Evolutionary conservation across 2,888 invertebrate genomes (phyloP), one percentile per base, ranked within the genome.

Genomic region (Agriotes lineatus): DNA sequence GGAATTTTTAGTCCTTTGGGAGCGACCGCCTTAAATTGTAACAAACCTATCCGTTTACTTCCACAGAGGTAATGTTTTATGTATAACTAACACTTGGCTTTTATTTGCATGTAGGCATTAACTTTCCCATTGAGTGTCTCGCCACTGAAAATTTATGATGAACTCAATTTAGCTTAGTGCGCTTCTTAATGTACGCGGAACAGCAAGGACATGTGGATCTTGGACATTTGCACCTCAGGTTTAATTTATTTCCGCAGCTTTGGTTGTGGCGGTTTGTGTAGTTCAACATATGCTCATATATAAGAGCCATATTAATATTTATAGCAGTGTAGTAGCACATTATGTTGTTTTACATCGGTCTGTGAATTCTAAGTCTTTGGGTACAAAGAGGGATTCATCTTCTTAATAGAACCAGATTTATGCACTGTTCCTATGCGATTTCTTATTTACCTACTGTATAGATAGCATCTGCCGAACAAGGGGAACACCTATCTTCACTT

Each of bases 61-160:
- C 50, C 39, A 62, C 20, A 35, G 20, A 56, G 14, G 20, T 37
- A 48, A 58, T 58, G 64, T 64, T 64, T 64, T 57, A 64, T 64
- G 37, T 20, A 45, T 33, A 50, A 48, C 64, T 58, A 58, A 57
- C 57, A 48, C 39, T 33, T 22, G 18, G 20, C 19, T 30, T 56
- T 56, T 63, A 44, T 63, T 62, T 56, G 42, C 56, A 20, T 48
- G 35, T 19, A 42, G 16, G 37, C 33, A 54, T 54, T 54, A 30
- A 63, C 63, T 63, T 63, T 44, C 12, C 63, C 44, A 63, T 54
- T 54, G 63, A 54, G 63, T 45, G 54, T 56, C 56, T 48, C 22
- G 44, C 54, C 33, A 18, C 37, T 48, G 58, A 22, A 64, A 57
- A 58, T 64, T 64, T 64, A 64, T 58, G 48, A 48, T 20, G 37